A percentile compares a stretch with the other conserved stretches of the same genome.
phyloP scores from a whole-genome alignment of 2,797 vertebrate species.

The Centropyge bicolor region DNA sequence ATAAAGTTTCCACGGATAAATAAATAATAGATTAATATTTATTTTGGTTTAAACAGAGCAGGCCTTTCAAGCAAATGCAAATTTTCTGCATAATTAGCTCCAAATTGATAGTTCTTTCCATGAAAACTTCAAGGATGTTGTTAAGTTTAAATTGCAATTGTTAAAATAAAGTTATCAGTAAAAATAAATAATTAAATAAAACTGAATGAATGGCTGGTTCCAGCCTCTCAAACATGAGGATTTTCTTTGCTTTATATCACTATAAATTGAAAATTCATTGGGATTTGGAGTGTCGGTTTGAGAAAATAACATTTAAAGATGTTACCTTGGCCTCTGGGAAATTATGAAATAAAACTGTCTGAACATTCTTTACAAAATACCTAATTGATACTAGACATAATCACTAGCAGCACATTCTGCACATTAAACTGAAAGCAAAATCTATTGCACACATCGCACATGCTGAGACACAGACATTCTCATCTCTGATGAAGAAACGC shows the following conservation, averaged over 20 bases:
- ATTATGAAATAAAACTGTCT: neutral
- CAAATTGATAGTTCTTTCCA: neutral
- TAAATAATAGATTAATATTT: neutral
- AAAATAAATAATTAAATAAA: neutral
- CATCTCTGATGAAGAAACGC: slow-evolving; percentile 7
- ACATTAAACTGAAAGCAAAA: neutral
- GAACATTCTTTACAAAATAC: neutral
- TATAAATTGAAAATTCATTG: too few species aligned
- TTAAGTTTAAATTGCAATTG: too few species aligned
- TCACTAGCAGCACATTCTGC: neutral
- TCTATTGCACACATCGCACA: neutral
- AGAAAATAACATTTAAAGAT: neutral
- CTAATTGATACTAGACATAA: neutral
- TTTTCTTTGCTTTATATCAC: neutral
- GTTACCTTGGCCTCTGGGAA: neutral
- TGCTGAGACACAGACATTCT: slow-evolving; percentile 11
- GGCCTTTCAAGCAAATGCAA: neutral
- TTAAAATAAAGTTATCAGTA: neutral
- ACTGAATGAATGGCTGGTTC: neutral
- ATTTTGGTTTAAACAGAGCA: neutral
- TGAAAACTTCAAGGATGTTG: neutral
- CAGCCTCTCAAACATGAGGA: neutral
- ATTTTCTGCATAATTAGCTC: slow-evolving; percentile 1
- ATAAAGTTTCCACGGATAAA: neutral
- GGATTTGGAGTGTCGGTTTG: neutral